Conservation (phyloP, 2,113 vertebrate genomes). For the Oreochromis tanganicae region DNA sequence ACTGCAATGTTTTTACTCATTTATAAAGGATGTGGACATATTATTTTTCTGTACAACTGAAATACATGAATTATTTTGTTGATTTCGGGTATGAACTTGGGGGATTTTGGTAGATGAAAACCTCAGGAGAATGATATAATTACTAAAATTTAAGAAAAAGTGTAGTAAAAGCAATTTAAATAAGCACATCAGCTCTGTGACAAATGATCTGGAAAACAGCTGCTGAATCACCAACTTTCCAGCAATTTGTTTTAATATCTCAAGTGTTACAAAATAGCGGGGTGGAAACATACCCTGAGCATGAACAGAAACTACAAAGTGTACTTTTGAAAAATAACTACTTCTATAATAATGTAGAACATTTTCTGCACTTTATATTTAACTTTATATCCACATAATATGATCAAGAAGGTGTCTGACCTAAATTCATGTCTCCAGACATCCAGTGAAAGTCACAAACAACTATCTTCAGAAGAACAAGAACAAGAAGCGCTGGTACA, state of each 20-base stretch:
- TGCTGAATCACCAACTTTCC: slow-evolving; percentile 19
- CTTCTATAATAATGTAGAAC: background rate
- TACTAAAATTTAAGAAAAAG: background rate
- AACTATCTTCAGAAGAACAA: background rate
- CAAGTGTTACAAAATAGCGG: background rate
- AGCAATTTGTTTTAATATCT: background rate
- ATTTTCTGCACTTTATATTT: background rate
- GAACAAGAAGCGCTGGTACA: background rate
- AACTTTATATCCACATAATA: background rate
- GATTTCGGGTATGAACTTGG: background rate
- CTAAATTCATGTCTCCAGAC: background rate
- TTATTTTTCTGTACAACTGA: background rate
- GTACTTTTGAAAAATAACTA: background rate
- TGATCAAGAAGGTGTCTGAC: background rate
- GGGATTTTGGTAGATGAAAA: background rate
- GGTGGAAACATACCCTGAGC: background rate
- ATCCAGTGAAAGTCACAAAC: background rate
- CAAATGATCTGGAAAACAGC: slow-evolving; percentile 1
- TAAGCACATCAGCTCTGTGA: background rate
- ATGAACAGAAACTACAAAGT: background rate
- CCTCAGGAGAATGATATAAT: background rate
- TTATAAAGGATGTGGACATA: background rate
- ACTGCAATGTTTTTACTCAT: background rate
- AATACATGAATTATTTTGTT: background rate
- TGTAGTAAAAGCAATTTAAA: background rate